Evolutionary conservation across 2,888 invertebrate species (phyloP), one percentile per base, ranked within the genome.

Genomic region (Chrysopilus asiliformis): DNA sequence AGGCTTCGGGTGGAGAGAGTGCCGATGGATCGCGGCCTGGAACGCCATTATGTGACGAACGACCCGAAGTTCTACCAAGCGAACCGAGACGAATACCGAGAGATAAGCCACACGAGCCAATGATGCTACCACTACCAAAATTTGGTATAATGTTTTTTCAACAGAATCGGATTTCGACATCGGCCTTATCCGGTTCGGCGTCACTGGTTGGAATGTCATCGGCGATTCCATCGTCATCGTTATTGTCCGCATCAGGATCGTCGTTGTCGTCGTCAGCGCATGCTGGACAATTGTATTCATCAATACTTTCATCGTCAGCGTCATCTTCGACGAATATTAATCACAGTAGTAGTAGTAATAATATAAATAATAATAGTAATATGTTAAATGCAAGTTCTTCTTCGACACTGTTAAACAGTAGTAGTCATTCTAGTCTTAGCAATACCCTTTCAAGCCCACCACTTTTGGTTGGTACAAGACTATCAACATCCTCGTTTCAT

Each of bases 81-180:
- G 84, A 85, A 58, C 85, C 85, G 14, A 71, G 85, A 40, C 72
- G 83, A 32, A 67, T 75, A 51, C 74, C 74, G 4, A 68, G 49
- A 68, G 78, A 66, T 50, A 70, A 71, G 45, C 66, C 70, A 57
- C 70, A 71, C 14, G 72, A 76, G 10, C 83, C 87, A 20, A 71
- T 90, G 62, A 79, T 81, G 51, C 67, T 91, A 51, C 90, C 91
- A 15, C 65, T 91, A 49, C 91, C 91, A 26, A 79, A 83, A 64
- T 91, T 91, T 60, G 91, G 90, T 13, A 73, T 79, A 40, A 74
- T 75, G 55, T 70, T 80, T 51, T 61, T 66, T 55, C 62, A 66
- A 43, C 64, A 63, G 48, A 49, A 65, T 53, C 55, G 52, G 51
- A 51, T 40, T 50, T 22, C 35, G 29, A 31, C 34, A 26, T 25